A percentile compares a stretch with the other conserved stretches of the same genome.
phyloP scores from a whole-genome alignment of 2,888 invertebrate genomes.

The Pammene aurita region DNA sequence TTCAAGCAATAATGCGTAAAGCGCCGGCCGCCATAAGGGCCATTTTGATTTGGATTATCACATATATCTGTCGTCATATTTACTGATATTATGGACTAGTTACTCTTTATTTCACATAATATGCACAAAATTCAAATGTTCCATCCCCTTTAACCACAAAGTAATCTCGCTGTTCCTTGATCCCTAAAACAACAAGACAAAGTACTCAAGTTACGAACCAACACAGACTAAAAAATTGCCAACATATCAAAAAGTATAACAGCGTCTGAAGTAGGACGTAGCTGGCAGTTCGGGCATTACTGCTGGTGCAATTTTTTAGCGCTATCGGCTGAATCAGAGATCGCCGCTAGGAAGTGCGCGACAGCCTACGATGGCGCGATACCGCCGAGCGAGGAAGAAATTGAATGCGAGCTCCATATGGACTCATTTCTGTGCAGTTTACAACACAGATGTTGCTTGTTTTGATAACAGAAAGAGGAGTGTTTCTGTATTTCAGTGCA shows the following conservation, averaged over 20 bases:
- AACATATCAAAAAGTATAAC: conserved; percentile 5
- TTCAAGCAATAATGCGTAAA: no score
- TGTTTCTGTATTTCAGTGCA: conserved; percentile 3
- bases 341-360: conserved; percentile 37
- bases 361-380: conserved; percentile 42
- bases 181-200: neutral
- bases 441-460: conserved; percentile 21
- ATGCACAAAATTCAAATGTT: no score
- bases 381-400: conserved; percentile 33
- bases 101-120: no score
- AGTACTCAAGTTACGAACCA: neutral
- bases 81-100: no score
- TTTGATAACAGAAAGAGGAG: conserved; percentile 24
- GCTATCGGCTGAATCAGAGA: conserved; percentile 38
- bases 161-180: no score
- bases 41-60: no score
- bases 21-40: no score
- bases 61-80: no score
- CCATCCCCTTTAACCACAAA: no score
- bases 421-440: conserved; percentile 32
- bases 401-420: conserved; percentile 38
- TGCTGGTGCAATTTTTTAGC: conserved; percentile 39
- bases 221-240: neutral
- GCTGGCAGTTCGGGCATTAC: conserved; percentile 29
- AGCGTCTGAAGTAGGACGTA: conserved; percentile 14